phyloP scores from a whole-genome alignment of 1,140 invertebrate species.

The Dreissena polymorpha region DNA sequence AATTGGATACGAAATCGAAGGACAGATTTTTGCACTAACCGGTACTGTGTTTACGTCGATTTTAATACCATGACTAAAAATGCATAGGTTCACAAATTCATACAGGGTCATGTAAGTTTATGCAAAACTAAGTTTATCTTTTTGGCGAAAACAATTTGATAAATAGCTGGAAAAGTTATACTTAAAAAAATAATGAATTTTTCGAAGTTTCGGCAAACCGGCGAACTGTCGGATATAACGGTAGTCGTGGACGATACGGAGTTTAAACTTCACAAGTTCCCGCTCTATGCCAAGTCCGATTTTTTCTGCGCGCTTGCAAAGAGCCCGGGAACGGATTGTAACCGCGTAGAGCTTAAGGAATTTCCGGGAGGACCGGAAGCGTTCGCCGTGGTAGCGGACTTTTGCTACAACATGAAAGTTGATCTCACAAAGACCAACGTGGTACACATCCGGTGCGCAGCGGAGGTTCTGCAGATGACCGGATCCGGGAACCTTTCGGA shows the following conservation, averaged over 20 bases:
- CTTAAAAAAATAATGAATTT: constrained; percentile 71
- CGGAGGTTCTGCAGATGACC: constrained; percentile 75
- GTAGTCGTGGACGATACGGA: constrained; percentile 68
- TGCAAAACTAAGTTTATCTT: not conserved
- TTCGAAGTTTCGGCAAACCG: constrained; percentile 75
- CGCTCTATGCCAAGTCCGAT: constrained; percentile 75
- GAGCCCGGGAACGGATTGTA: constrained; percentile 52
- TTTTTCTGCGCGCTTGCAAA: constrained; percentile 74
- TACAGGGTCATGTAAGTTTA: not conserved
- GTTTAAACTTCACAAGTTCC: constrained; percentile 77
- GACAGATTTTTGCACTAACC: not conserved
- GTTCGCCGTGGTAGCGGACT: constrained; percentile 76
- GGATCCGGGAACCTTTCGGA: constrained; percentile 74
- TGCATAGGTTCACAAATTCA: not conserved
- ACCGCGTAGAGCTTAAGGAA: constrained; percentile 66
- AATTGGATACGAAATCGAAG: not conserved
- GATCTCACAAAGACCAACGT: constrained; percentile 73
- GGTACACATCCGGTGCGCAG: constrained; percentile 74
- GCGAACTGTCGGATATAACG: constrained; percentile 76
- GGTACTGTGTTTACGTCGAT: not conserved
- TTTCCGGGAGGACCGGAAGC: constrained; percentile 77
- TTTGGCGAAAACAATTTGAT: not conserved
- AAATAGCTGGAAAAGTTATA: not conserved
- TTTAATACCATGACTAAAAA: not conserved
- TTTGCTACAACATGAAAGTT: constrained; percentile 77